These are phyloP conservation scores for Siphlonurus alternatus DNA, from an alignment of 2,888 invertebrate genomes.

Conservation along the genomic window DNA sequence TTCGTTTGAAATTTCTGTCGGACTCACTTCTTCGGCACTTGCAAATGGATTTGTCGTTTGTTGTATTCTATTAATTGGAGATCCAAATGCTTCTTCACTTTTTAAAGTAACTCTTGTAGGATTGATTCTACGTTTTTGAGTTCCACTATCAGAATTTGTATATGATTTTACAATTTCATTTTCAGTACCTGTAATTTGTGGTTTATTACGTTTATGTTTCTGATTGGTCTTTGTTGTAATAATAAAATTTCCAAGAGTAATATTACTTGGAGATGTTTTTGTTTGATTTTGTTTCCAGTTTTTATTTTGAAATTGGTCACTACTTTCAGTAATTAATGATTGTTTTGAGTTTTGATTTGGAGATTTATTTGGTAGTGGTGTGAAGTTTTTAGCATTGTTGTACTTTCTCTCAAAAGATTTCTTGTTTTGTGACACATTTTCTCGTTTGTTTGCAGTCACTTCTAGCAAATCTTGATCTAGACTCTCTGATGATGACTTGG, in stretches of 20 bases:
- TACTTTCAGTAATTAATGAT: background rate
- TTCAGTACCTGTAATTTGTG: background rate
- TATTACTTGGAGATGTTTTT: background rate
- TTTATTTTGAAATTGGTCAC: background rate
- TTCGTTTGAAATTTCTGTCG: constrained; percentile 28
- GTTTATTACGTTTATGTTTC: background rate
- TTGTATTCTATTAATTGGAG: background rate
- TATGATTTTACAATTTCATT: background rate
- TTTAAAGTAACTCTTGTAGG: background rate
- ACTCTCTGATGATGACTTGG: background rate
- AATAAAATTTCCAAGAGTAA: background rate
- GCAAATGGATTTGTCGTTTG: background rate
- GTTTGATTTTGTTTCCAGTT: background rate
- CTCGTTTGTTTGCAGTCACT: background rate
- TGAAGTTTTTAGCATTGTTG: no score
- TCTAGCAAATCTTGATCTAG: background rate
- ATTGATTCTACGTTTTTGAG: background rate
- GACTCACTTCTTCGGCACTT: constrained; percentile 21
- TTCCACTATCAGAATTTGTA: background rate
- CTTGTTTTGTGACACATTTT: background rate
- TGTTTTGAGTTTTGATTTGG: background rate
- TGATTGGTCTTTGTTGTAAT: background rate
- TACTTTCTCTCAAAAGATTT: background rate
- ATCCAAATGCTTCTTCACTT: background rate
- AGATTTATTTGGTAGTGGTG: background rate